Evolutionary conservation across 2,113 vertebrate genomes (phyloP), one percentile per base, ranked within the genome.

Genomic region (Myocastor coypus): DNA sequence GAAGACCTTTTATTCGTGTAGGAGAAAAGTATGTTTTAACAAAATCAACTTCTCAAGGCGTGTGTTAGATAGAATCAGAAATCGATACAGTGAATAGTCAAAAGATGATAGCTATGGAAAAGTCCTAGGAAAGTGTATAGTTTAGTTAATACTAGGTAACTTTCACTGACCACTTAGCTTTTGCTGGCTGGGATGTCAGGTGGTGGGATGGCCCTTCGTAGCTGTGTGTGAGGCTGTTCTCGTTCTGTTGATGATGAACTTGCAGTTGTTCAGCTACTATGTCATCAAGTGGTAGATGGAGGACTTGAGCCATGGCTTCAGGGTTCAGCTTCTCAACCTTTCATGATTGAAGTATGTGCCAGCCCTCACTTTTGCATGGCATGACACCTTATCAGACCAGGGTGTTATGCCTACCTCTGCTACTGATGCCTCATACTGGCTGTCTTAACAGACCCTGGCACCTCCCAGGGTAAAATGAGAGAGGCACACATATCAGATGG

Each of bases 1-100:
- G 57, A 64, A 13, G 16, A 24, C 11, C 28, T 91, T 96, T 90
- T 90, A 55, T 37, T 92, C 92, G 50, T 75, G 26, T 69, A 71
- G 42, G 42, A 55, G 24, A 82, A 52, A 32, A 82, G 4, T 42
- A 55, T 19, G 19, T 30, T n/a, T 46, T 50, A 34, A 59, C 3
- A 57, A 64, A 69, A 20, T 57, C 34, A 57, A 11, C 91, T 89
- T 89, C 10, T 94, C 37, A 55, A 68, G 83, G 46, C 61, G 69
- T 81, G 68, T 34, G 8, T 57, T 83, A 20, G 32, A 3, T 57
- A 92, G 87, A 66, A 81, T 69, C 26, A 84, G 40, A 89, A 50
- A 26, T 86, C 61, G 37, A 46, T 46, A 7, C 2, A 77, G 20
- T 83, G 37, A 92, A 6, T 61, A 59, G 55, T 40, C 68, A 75